Evolutionary conservation across 2,797 vertebrate species (phyloP).

Genomic region (Lycodopsis pacificus): DNA sequence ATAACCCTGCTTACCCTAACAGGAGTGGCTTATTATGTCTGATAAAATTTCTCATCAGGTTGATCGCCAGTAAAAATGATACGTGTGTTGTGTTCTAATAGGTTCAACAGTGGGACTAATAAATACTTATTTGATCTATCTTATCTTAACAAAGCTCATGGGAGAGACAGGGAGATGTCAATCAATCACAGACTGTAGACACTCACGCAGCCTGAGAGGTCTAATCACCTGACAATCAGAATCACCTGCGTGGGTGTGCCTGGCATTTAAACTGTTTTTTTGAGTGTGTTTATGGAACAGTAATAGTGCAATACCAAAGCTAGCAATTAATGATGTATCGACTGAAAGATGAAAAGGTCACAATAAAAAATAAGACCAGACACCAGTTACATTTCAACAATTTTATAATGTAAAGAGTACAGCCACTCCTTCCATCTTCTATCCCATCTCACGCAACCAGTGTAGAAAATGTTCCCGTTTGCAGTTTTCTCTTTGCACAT

Average conservation of each 20-base stretch:
- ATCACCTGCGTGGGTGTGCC: background rate
- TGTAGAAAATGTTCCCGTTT: background rate
- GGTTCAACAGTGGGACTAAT: too few relatives aligned
- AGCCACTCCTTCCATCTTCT: background rate
- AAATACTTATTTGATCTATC: too few relatives aligned
- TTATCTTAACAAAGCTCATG: background rate
- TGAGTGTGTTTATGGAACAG: background rate
- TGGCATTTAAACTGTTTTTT: background rate
- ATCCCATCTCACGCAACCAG: background rate
- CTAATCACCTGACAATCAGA: background rate
- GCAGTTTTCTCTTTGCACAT: background rate
- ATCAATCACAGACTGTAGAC: conserved; percentile 1
- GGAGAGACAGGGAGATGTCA: background rate
- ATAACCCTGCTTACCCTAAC: background rate
- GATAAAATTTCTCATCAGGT: background rate
- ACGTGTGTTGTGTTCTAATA: background rate
- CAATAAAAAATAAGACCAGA: background rate
- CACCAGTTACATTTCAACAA: background rate
- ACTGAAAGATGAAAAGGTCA: background rate
- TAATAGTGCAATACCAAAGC: background rate
- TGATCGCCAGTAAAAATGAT: background rate
- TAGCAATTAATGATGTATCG: background rate
- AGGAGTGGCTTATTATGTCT: background rate
- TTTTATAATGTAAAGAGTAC: background rate
- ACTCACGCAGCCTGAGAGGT: background rate